Evolutionary conservation across 2,888 invertebrate genomes (phyloP).

Genomic region (Meghimatium bilineatum): DNA sequence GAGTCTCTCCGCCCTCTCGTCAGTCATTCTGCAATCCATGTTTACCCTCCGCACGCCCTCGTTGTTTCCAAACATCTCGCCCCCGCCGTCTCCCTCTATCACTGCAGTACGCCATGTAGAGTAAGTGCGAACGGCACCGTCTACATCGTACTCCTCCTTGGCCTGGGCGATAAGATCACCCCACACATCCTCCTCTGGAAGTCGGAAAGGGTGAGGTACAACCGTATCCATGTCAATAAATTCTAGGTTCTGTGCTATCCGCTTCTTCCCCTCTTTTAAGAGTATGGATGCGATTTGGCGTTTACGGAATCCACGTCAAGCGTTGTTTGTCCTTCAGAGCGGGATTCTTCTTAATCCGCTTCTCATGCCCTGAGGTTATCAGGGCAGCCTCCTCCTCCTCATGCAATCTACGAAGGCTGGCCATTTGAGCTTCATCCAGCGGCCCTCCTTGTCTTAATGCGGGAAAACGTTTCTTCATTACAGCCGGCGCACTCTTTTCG

Average conservation of each 20-base stretch:
- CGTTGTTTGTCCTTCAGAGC: not conserved
- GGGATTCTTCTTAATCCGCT: no score
- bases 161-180: not conserved
- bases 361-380: not conserved
- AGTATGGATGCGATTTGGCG: constrained; percentile 1
- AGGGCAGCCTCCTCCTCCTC: not conserved
- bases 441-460: no score
- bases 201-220: not conserved
- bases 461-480: no score
- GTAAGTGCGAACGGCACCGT: not conserved
- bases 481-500: no score
- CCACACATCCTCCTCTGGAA: not conserved
- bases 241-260: not conserved
- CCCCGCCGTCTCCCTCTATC: not conserved
- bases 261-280: not conserved
- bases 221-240: not conserved
- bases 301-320: not conserved
- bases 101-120: no score
- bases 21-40: not conserved
- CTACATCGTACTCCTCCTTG: not conserved
- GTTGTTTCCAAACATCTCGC: not conserved
- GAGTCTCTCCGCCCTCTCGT: not conserved
- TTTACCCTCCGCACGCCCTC: not conserved
- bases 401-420: not conserved
- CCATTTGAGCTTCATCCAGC: no score